A percentile compares a stretch with the other conserved stretches of the same genome.
phyloP scores from a whole-genome alignment of 2,888 invertebrate species.

The Amiota communis region DNA sequence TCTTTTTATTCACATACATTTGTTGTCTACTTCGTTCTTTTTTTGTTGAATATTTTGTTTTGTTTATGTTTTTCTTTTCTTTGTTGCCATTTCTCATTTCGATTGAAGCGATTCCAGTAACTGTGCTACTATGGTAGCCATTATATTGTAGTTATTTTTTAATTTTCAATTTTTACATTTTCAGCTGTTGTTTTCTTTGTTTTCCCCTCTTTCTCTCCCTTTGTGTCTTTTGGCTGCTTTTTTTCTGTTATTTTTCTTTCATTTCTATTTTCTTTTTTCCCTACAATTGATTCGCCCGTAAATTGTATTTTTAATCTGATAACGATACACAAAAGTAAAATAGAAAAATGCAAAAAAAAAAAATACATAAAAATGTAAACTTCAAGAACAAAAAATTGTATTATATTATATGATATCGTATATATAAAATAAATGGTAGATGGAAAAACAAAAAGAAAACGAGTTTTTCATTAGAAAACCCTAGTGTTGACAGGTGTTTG shows the following conservation, averaged over 20 bases:
- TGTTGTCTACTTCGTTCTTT: no score
- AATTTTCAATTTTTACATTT: slow-evolving; percentile 26
- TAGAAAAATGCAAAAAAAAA: not conserved
- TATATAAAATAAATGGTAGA: slow-evolving; percentile 4
- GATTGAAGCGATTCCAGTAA: no score
- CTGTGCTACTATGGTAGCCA: no score
- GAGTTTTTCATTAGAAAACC: slow-evolving; percentile 18
- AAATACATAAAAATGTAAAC: not conserved
- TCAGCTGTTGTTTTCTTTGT: slow-evolving; percentile 22
- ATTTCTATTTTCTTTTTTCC: not conserved
- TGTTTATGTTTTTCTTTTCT: no score
- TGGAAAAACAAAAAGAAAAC: not conserved
- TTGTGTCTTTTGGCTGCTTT: not conserved
- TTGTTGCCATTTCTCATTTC: no score
- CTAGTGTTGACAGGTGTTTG: slow-evolving; percentile 18
- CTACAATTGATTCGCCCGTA: slow-evolving; percentile 64
- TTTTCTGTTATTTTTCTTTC: not conserved
- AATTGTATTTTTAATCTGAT: slow-evolving; percentile 67
- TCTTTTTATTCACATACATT: no score
- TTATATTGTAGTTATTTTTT: slow-evolving; percentile 8
- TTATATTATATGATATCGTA: no score
- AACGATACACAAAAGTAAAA: slow-evolving; percentile 15
- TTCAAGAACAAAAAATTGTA: not conserved
- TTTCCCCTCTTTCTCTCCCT: not conserved
- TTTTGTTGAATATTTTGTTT: no score